Conservation (phyloP, 2,888 invertebrate species). For the Drosophila cognata region DNA sequence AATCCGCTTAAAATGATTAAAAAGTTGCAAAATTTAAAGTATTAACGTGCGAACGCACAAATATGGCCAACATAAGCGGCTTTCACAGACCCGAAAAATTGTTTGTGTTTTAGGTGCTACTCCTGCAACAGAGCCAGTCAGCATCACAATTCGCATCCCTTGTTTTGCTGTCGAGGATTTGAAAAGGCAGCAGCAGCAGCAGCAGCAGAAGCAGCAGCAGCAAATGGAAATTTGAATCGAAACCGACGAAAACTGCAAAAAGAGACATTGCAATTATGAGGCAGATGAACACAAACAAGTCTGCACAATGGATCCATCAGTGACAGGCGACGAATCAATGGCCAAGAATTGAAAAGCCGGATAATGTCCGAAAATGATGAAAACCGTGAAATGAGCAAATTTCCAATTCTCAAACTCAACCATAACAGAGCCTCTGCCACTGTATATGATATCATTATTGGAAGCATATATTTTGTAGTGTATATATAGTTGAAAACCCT, state of each 20-base stretch:
- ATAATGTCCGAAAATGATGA: constrained; percentile 52
- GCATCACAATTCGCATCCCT: constrained; percentile 12
- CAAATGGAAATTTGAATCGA: constrained; percentile 60
- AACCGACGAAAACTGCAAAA: constrained; percentile 37
- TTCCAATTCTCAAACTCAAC: constrained; percentile 30
- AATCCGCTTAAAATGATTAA: constrained; percentile 81
- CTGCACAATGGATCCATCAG: constrained; percentile 41
- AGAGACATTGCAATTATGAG: constrained; percentile 68
- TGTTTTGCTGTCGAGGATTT: constrained; percentile 14
- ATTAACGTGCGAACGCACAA: constrained; percentile 75
- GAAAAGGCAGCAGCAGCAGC: constrained; percentile 36
- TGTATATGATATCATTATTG: neutral
- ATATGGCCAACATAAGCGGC: constrained; percentile 74
- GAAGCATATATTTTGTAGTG: neutral
- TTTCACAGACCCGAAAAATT: constrained; percentile 59
- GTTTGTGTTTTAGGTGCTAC: constrained; percentile 34
- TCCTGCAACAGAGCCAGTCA: neutral
- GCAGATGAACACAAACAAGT: constrained; percentile 49
- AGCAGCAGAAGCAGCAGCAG: neutral
- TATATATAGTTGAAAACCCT: neutral
- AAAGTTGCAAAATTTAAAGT: constrained; percentile 78
- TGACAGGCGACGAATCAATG: constrained; percentile 56
- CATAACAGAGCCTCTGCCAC: neutral
- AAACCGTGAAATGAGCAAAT: constrained; percentile 76
- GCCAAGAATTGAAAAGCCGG: constrained; percentile 39